Percentiles rank a stretch among this genome's conserved stretches.
Evolutionary conservation across 2,797 vertebrate genomes (phyloP).

Genomic region (Dryobates pubescens): DNA sequence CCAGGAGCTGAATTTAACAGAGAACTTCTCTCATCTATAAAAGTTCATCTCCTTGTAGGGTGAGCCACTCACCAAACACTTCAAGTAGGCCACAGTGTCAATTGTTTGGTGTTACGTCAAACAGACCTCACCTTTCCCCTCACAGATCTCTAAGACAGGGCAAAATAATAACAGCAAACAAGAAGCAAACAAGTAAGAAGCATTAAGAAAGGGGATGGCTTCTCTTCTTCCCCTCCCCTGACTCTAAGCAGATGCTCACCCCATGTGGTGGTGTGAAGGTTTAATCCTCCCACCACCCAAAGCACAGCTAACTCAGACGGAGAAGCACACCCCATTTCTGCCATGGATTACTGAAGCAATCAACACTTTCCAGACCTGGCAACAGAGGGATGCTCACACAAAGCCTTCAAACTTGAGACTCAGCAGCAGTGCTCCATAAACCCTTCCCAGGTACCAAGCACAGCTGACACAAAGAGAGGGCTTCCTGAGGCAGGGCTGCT

Average conservation of each 20-base stretch:
- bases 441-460: background rate
- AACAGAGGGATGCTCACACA: background rate
- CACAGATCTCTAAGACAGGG: background rate
- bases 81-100: background rate
- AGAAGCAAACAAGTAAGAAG: background rate
- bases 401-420: background rate
- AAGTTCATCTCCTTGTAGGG: background rate
- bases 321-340: background rate
- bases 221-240: background rate
- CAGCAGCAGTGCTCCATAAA: background rate
- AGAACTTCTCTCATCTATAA: background rate
- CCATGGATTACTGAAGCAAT: background rate
- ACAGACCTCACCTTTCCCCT: background rate
- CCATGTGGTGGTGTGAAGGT: no score
- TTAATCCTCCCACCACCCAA: no score
- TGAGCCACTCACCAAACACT: background rate
- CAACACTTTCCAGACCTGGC: rapidly evolving
- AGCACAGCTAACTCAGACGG: no score
- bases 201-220: background rate
- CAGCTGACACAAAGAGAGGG: background rate
- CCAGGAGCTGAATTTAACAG: background rate
- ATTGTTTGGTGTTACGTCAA: background rate
- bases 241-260: background rate
- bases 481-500: background rate
- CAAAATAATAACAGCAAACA: background rate